Percentiles rank a stretch among this genome's conserved stretches.
Evolutionary conservation across 2,797 vertebrate genomes (phyloP).

Genomic region (Aeoliscus strigatus): DNA sequence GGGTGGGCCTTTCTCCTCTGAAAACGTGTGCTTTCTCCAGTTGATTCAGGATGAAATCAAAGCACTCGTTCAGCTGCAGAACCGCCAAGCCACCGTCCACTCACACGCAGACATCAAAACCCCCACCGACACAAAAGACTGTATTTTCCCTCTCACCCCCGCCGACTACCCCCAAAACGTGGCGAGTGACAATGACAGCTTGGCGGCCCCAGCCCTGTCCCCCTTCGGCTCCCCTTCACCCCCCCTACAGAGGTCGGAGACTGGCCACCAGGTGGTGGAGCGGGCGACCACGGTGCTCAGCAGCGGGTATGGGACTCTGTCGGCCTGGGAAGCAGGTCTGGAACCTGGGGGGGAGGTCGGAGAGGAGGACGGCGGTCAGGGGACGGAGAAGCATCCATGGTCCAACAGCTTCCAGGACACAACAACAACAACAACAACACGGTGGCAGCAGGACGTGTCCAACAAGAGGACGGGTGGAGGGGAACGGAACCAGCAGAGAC

Average conservation of each 20-base stretch:
- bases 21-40: slow-evolving; percentile 58
- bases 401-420: slow-evolving; percentile 37
- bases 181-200: slow-evolving; percentile 67
- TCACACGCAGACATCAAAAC: slow-evolving; percentile 47
- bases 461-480: slow-evolving; percentile 12
- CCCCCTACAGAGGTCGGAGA: slow-evolving; percentile 41
- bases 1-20: neutral
- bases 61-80: slow-evolving; percentile 83
- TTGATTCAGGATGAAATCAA: slow-evolving; percentile 94
- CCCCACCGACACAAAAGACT: slow-evolving; percentile 36
- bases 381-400: slow-evolving; percentile 32
- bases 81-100: slow-evolving; percentile 60
- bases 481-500: slow-evolving; percentile 51
- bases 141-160: slow-evolving; percentile 38
- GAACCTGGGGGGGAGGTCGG: slow-evolving; percentile 35
- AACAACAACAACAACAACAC: slow-evolving; percentile 20
- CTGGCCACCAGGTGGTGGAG: slow-evolving; percentile 53
- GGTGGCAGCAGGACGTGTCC: slow-evolving; percentile 26
- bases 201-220: slow-evolving; percentile 39
- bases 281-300: slow-evolving; percentile 73
- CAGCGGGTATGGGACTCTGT: slow-evolving; percentile 86
- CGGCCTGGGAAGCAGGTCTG: slow-evolving; percentile 67
- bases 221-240: slow-evolving; percentile 55
- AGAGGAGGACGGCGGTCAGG: slow-evolving; percentile 23
- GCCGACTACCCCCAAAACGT: slow-evolving; percentile 40